phyloP scores from a whole-genome alignment of 1,140 invertebrate genomes.

The Eurosta solidaginis region DNA sequence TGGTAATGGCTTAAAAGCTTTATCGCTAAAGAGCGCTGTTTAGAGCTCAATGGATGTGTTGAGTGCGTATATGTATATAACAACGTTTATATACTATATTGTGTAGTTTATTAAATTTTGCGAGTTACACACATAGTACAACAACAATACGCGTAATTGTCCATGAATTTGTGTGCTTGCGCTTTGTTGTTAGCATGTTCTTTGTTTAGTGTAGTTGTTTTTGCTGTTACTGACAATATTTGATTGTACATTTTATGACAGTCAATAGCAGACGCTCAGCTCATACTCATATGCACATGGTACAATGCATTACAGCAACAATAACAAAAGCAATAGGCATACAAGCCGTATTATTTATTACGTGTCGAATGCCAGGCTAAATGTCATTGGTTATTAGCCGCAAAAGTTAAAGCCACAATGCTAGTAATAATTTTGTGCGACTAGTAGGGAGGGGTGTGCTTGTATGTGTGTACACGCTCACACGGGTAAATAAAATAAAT shows the following conservation, averaged over 20 bases:
- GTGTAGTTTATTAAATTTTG: constrained; percentile 19
- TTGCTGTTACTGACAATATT: neutral
- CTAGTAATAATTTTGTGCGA: neutral
- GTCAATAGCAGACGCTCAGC: neutral
- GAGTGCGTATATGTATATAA: too few species aligned
- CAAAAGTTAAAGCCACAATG: neutral
- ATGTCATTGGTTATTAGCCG: constrained; percentile 21
- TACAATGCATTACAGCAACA: neutral
- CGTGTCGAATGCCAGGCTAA: constrained; percentile 18
- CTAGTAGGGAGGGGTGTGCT: neutral
- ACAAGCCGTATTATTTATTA: constrained; percentile 17
- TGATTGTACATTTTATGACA: constrained; percentile 12
- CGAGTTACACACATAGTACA: neutral
- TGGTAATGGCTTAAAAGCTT: neutral
- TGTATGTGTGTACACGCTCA: neutral
- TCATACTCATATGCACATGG: neutral
- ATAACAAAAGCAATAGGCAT: neutral
- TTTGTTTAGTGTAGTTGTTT: neutral
- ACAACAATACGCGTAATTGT: neutral
- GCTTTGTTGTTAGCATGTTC: neutral
- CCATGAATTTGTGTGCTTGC: too few species aligned
- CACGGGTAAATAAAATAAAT: neutral
- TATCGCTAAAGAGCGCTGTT: neutral
- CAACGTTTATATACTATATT: neutral
- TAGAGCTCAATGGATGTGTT: neutral